Evolutionary conservation across 2,888 invertebrate species (phyloP).

Genomic region (Mesoligia furuncula): DNA sequence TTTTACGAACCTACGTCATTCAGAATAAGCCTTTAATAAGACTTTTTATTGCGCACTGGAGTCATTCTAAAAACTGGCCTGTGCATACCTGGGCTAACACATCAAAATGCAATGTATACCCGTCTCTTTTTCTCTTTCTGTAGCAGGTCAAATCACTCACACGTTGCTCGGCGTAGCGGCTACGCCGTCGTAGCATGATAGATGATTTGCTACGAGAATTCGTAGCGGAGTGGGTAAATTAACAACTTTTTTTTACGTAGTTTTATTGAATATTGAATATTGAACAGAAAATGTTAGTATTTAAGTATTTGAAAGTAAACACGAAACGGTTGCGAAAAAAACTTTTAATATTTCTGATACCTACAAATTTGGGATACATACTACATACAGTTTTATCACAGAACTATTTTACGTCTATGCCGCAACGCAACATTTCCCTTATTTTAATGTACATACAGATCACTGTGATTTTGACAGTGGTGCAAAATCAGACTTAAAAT

Average conservation of each 20-base stretch:
- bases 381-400: background rate
- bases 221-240: constrained; percentile 5
- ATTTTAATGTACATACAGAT: background rate
- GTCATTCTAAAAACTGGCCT: background rate
- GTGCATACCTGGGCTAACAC: too few species aligned
- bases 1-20: background rate
- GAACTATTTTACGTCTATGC: background rate
- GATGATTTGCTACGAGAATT: constrained; percentile 36
- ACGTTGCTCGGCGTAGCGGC: constrained; percentile 13
- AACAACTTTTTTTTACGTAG: too few species aligned
- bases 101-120: background rate
- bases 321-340: background rate
- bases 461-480: background rate
- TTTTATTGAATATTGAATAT: background rate
- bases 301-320: background rate
- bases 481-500: background rate
- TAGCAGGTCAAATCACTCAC: background rate
- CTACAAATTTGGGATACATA: too few species aligned
- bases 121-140: background rate
- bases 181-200: constrained; percentile 33
- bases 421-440: background rate
- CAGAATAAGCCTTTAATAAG: background rate
- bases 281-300: background rate
- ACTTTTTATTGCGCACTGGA: background rate
- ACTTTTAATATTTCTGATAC: background rate